A percentile compares a stretch with the other conserved stretches of the same genome.
Evolutionary conservation across 2,888 invertebrate species (phyloP).

Genomic region (Megalurothrips usitatus): DNA sequence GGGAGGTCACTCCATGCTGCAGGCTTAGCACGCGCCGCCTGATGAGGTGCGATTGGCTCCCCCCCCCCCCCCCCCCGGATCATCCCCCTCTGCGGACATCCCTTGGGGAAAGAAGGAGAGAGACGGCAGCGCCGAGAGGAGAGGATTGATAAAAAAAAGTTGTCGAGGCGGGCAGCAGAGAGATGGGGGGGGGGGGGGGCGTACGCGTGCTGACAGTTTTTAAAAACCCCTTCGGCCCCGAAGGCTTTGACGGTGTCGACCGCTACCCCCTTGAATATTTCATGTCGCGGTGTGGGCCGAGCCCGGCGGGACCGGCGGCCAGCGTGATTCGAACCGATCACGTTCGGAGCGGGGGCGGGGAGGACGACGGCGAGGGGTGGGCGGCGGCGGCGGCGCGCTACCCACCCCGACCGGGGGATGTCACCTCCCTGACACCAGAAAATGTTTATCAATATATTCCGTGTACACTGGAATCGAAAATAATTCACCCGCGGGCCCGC

Average conservation of each 20-base stretch:
- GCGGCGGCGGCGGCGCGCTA: neutral
- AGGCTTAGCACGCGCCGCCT: constrained; percentile 10
- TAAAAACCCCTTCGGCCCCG: constrained; percentile 15
- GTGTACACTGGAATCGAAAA: too few species aligned
- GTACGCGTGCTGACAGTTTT: constrained; percentile 4
- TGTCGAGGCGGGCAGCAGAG: neutral
- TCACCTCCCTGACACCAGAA: too few species aligned
- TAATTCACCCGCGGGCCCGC: too few species aligned
- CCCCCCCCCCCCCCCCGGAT: constrained; percentile 6
- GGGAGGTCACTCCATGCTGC: neutral
- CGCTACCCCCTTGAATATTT: constrained; percentile 19
- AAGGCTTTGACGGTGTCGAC: constrained; percentile 5
- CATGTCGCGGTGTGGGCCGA: constrained; percentile 9
- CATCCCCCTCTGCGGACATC: neutral
- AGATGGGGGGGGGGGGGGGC: neutral
- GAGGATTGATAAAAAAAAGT: neutral
- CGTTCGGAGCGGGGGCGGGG: neutral
- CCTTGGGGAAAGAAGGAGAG: neutral
- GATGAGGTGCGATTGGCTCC: neutral
- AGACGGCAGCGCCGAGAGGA: neutral
- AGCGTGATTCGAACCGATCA: neutral
- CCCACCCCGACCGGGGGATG: too few species aligned
- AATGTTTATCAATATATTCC: too few species aligned
- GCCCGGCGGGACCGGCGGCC: neutral
- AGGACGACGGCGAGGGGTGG: neutral